These are phyloP conservation scores for Diachrysia chrysitis DNA, from an alignment of 2,888 invertebrate genomes.

Conservation along the genomic window DNA sequence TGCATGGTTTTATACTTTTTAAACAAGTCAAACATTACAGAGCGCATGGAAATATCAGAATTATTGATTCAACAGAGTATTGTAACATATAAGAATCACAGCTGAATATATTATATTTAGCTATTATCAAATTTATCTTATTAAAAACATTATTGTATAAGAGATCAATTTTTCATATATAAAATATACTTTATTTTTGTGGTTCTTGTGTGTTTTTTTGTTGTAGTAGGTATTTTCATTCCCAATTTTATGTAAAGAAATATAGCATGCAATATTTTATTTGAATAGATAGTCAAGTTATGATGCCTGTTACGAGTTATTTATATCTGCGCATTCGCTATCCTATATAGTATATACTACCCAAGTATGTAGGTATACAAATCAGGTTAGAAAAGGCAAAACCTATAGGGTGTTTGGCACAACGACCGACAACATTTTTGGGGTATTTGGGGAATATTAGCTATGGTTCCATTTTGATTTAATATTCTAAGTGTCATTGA, in stretches of 20 bases:
- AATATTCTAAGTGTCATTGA: too few species aligned
- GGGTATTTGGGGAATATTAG: too few species aligned
- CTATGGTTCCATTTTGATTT: too few species aligned
- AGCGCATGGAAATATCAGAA: constrained; percentile 44
- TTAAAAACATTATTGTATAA: too few species aligned
- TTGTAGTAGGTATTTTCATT: constrained; percentile 18
- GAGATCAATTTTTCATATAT: too few species aligned
- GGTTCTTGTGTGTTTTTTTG: constrained; percentile 21
- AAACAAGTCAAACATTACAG: constrained; percentile 13
- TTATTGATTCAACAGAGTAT: constrained; percentile 26
- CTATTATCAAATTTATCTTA: too few species aligned
- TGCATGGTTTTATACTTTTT: constrained; percentile 45
- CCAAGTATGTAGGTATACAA: too few species aligned
- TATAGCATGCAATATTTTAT: constrained; percentile 48
- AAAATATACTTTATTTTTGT: background rate
- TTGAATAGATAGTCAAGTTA: constrained; percentile 14
- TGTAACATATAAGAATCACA: constrained; percentile 50
- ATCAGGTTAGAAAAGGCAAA: too few species aligned
- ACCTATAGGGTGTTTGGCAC: too few species aligned
- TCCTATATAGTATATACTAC: too few species aligned
- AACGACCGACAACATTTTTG: too few species aligned
- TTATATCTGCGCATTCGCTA: constrained; percentile 13
- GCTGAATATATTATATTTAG: background rate
- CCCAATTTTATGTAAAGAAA: constrained; percentile 8
- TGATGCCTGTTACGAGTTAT: background rate